Evolutionary conservation across 1,140 invertebrate genomes (phyloP), one percentile per base, ranked within the genome.

Genomic region (Hermetia illucens): DNA sequence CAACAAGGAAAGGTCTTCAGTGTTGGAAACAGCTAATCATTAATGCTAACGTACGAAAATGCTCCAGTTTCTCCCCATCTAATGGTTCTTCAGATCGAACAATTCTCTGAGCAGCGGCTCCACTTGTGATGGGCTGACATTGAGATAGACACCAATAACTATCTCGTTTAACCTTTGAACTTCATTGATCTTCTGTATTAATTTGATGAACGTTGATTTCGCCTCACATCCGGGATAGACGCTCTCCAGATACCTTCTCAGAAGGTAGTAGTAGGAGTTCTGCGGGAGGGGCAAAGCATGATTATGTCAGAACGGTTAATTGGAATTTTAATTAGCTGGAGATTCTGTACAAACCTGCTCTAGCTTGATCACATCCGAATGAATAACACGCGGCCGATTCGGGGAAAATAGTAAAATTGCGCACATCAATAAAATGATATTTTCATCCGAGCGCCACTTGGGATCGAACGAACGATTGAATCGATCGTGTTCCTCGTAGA

Each of bases 61-160:
- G n/a, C n/a, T n/a, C n/a, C n/a, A n/a, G n/a, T n/a, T n/a, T n/a
- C n/a, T n/a, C n/a, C n/a, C n/a, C n/a, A n/a, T n/a, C 22, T 50
- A 59, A 39, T 58, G 56, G 55, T 59, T 59, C 61, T 91, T 90
- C 36, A 92, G 70, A 62, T 93, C 87, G 50, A 93, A 88, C 58
- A 93, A 88, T 70, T 93, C 90, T 49, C 92, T 82, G 16, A 95
- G 67, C 19, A 95, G 63, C 4, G 90, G 91, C 48, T 92, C 88
- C 32, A 94, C 82, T 52, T 83, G 73, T 34, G 75, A 74, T 34
- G 89, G 88, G 66, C 93, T 88, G 2, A 91, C 82, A 58, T 92
- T 84, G 19, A 92, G 65, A 59, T 90, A 89, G 18, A 92, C 82
- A 19, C 76, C 76, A 6, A 91, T 82, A 33, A 92, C 52, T 43